phyloP scores from a whole-genome alignment of 2,113 vertebrate genomes.

The Capreolus pygargus region DNA sequence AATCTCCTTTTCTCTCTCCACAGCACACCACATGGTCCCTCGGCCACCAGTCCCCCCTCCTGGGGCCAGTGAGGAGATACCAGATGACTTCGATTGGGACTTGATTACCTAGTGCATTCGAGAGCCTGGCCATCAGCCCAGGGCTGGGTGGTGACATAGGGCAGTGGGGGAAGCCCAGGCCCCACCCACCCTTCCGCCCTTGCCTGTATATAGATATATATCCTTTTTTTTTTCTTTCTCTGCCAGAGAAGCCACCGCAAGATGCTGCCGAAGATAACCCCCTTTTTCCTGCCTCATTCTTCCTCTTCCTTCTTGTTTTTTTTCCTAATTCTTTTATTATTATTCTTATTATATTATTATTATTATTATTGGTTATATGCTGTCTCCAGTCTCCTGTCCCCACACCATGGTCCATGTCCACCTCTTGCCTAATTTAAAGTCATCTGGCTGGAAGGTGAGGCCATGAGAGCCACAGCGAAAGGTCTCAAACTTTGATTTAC shows the following conservation, averaged over 20 bases:
- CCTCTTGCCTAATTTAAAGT: slow-evolving; percentile 43
- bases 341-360: slow-evolving; percentile 78
- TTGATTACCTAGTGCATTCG: slow-evolving; percentile 84
- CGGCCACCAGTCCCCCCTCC: slow-evolving; percentile 82
- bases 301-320: slow-evolving; percentile 78
- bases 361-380: slow-evolving; percentile 79
- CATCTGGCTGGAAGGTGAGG: slow-evolving; percentile 30
- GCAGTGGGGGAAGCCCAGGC: slow-evolving; percentile 44
- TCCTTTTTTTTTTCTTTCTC: slow-evolving; percentile 76
- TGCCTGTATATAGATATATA: slow-evolving; percentile 83
- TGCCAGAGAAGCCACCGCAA: slow-evolving; percentile 83
- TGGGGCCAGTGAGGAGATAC: slow-evolving; percentile 85
- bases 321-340: slow-evolving; percentile 72
- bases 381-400: slow-evolving; percentile 41
- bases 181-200: slow-evolving; percentile 59
- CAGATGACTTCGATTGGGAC: slow-evolving; percentile 88
- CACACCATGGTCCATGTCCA: background rate
- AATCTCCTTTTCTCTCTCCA: slow-evolving; percentile 33
- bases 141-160: slow-evolving; percentile 56
- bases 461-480: background rate
- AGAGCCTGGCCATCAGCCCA: slow-evolving; percentile 68
- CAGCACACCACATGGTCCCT: slow-evolving; percentile 84
- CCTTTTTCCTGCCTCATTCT: slow-evolving; percentile 78
- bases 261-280: slow-evolving; percentile 86
- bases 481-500: background rate